Percentiles rank a stretch among this genome's conserved stretches.
Evolutionary conservation across 2,888 invertebrate genomes (phyloP).

Genomic region (Erebia aethiops): DNA sequence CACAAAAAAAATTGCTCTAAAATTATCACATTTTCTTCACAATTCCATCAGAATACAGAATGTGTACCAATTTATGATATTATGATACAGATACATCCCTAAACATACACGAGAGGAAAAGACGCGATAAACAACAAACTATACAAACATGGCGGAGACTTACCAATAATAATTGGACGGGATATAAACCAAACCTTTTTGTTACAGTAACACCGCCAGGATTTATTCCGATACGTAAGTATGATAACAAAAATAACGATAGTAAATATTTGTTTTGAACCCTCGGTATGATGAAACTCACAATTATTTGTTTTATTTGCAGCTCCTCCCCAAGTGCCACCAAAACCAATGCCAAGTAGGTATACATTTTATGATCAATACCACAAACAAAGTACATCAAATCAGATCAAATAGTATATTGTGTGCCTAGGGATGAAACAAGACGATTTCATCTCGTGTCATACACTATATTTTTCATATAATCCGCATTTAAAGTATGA

Average conservation of each 20-base stretch:
- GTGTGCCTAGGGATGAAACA: too few species aligned
- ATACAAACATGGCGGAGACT: slow-evolving; percentile 9
- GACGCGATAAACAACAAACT: slow-evolving; percentile 9
- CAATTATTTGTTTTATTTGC: slow-evolving; percentile 34
- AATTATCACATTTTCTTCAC: not conserved
- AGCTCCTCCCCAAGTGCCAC: slow-evolving; percentile 40
- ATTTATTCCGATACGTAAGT: slow-evolving; percentile 41
- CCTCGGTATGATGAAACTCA: not conserved
- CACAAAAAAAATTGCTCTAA: not conserved
- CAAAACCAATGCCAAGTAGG: slow-evolving; percentile 40
- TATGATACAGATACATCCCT: slow-evolving; percentile 10
- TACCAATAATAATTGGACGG: slow-evolving; percentile 17
- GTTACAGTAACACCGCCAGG: slow-evolving; percentile 43
- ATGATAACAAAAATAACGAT: slow-evolving; percentile 9
- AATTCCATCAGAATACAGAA: not conserved
- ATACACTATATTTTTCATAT: too few species aligned
- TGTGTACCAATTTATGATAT: slow-evolving; percentile 21
- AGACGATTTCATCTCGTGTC: too few species aligned
- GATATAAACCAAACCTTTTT: slow-evolving; percentile 27
- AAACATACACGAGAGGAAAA: slow-evolving; percentile 19
- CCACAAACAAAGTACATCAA: not conserved
- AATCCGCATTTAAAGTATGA: too few species aligned
- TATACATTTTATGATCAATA: slow-evolving; percentile 21
- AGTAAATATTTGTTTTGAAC: slow-evolving; percentile 20
- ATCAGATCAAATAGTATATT: too few species aligned